A percentile compares a stretch with the other conserved stretches of the same genome.
Conservation (phyloP, 1,140 invertebrate genomes). For the Cyphomyrmex costatus region DNA sequence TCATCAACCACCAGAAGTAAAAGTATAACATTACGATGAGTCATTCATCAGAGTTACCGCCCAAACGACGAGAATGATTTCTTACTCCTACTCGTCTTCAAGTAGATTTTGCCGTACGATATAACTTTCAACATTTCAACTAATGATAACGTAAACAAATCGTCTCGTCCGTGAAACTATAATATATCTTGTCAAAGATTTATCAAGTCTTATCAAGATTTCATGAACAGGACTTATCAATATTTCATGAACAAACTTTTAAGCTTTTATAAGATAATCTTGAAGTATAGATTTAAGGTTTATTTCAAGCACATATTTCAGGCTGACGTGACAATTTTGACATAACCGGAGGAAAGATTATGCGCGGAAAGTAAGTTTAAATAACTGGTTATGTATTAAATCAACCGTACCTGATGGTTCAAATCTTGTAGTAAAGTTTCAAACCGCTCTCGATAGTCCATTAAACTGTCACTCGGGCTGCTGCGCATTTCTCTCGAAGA, state of each 20-base stretch:
- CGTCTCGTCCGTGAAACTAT: background rate
- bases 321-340: background rate
- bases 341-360: background rate
- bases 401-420: constrained; percentile 1
- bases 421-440: background rate
- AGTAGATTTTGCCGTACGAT: constrained; percentile 14
- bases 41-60: constrained; percentile 23
- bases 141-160: constrained; percentile 35
- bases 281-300: background rate
- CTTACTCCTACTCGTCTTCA: constrained; percentile 1
- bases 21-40: constrained; percentile 18
- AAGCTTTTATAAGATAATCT: background rate
- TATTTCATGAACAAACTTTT: background rate
- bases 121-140: constrained; percentile 6
- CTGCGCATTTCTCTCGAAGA: constrained; percentile 31
- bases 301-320: background rate
- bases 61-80: constrained; percentile 33
- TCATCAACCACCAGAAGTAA: background rate
- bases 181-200: background rate
- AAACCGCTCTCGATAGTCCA: constrained; percentile 30
- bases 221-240: background rate
- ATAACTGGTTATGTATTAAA: background rate
- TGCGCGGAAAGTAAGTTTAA: background rate
- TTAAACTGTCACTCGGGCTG: constrained; percentile 55
- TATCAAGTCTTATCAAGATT: background rate